Conservation (phyloP, 2,797 vertebrate species). For the Nasua narica region DNA sequence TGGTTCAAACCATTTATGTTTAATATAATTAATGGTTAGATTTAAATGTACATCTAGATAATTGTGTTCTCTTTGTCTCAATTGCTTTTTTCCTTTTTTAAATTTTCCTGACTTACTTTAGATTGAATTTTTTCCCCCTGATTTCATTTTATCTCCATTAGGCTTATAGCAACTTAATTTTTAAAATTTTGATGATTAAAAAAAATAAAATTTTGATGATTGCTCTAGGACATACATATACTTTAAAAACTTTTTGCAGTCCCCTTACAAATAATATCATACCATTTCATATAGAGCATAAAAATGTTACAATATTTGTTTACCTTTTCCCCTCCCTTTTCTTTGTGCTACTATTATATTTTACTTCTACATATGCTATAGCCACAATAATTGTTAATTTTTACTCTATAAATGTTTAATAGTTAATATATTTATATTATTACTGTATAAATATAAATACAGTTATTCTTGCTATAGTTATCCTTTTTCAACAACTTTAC, state of each 20-base stretch:
- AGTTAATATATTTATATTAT: background rate
- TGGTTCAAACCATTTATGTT: background rate
- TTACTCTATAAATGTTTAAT: background rate
- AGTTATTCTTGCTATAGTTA: background rate
- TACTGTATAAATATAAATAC: background rate
- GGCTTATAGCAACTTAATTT: background rate
- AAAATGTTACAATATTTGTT: background rate
- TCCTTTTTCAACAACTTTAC: background rate
- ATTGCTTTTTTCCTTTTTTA: background rate
- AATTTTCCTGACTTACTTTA: background rate
- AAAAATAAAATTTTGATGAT: background rate
- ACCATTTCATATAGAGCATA: background rate
- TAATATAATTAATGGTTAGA: background rate
- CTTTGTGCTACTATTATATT: background rate
- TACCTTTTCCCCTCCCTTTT: background rate
- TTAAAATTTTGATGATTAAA: background rate
- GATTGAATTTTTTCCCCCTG: background rate
- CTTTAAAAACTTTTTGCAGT: background rate
- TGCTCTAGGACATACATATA: background rate
- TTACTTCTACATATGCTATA: background rate
- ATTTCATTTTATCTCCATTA: constrained; percentile 7
- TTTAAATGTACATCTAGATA: background rate
- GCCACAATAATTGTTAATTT: background rate
- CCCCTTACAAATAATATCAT: background rate
- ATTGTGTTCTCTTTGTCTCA: background rate